A percentile compares a stretch with the other conserved stretches of the same genome.
Evolutionary conservation across 2,113 vertebrate genomes (phyloP).

Genomic region (Cavia porcellus): DNA sequence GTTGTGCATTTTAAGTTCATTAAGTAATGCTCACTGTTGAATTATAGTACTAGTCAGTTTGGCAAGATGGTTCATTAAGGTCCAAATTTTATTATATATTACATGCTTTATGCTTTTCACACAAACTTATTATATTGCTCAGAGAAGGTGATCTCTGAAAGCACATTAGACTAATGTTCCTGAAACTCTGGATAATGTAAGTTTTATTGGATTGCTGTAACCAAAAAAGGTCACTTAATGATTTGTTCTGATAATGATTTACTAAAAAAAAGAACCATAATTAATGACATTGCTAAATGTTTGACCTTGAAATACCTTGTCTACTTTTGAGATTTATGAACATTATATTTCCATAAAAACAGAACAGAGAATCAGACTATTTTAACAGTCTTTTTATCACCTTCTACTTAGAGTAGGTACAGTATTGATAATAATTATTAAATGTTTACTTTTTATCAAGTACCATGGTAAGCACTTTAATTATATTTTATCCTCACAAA

Average conservation of each 20-base stretch:
- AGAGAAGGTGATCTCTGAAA: constrained; percentile 95
- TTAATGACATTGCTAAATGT: constrained; percentile 84
- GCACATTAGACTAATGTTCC: constrained; percentile 95
- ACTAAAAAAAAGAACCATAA: constrained; percentile 87
- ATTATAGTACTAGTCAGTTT: constrained; percentile 87
- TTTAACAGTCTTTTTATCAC: not conserved
- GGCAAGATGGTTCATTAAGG: constrained; percentile 94
- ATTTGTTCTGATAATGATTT: constrained; percentile 90
- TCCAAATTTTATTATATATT: constrained; percentile 96
- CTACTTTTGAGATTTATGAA: constrained; percentile 81
- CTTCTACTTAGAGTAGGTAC: not conserved
- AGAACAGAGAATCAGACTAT: constrained; percentile 67
- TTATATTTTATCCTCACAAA: not conserved
- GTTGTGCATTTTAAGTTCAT: constrained; percentile 82
- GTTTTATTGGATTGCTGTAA: constrained; percentile 92
- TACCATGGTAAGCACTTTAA: not conserved
- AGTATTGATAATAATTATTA: not conserved
- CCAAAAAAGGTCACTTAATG: constrained; percentile 91
- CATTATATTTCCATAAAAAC: constrained; percentile 79
- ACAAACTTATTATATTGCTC: constrained; percentile 95
- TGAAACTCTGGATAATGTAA: constrained; percentile 94
- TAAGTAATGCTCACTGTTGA: constrained; percentile 84
- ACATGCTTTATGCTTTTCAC: constrained; percentile 95
- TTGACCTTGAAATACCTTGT: constrained; percentile 87
- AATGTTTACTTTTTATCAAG: not conserved